A percentile compares a stretch with the other conserved stretches of the same genome.
phyloP scores from a whole-genome alignment of 2,888 invertebrate species.

The Sphecodes monilicornis region DNA sequence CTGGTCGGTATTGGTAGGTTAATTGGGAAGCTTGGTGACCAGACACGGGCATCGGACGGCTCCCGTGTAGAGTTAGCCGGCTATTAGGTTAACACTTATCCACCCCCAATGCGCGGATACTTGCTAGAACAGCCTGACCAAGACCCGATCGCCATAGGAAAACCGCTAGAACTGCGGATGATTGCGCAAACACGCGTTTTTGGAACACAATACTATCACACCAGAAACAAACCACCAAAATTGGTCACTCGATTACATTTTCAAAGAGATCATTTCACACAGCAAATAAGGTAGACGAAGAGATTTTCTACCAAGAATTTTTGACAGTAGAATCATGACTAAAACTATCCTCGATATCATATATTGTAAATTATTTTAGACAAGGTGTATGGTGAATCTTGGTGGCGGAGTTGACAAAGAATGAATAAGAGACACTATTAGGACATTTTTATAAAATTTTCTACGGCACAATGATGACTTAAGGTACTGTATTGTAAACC shows the following conservation, averaged over 20 bases:
- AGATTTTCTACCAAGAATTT: too few species aligned
- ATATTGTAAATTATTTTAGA: too few species aligned
- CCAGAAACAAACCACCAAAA: background rate
- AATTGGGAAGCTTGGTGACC: slow-evolving; percentile 20
- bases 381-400: too few species aligned
- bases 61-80: slow-evolving; percentile 8
- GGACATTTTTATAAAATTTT: too few species aligned
- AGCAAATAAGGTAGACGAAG: too few species aligned
- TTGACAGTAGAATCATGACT: too few species aligned
- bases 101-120: background rate
- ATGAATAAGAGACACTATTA: too few species aligned
- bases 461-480: too few species aligned
- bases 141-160: background rate
- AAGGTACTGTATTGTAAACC: too few species aligned
- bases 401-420: too few species aligned
- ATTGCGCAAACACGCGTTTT: background rate
- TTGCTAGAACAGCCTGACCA: background rate
- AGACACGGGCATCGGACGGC: background rate
- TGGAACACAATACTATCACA: background rate
- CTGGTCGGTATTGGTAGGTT: slow-evolving; percentile 19
- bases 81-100: slow-evolving; percentile 10
- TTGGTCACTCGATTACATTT: background rate
- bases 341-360: too few species aligned
- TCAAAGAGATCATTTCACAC: background rate
- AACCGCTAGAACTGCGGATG: background rate